Base-by-base conservation (phyloP, 2,113 vertebrate genomes). In the Amblyopsis rosae region DNA sequence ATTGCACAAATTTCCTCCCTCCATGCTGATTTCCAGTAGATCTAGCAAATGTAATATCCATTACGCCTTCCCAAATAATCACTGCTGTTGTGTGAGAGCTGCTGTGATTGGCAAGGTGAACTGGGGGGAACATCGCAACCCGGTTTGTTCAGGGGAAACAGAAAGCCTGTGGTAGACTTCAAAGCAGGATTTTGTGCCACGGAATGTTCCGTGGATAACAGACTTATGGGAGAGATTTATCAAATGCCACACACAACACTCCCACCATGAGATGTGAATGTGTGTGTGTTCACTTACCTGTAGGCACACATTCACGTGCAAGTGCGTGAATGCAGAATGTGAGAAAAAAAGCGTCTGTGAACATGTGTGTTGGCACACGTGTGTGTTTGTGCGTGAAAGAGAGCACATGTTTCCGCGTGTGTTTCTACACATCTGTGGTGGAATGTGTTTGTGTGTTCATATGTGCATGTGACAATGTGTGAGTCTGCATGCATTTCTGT, bases 151-250 rank as follows among this genome's bases (percentile, higher is more conserved):
- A 80, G 88, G 84, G 79, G 80, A 79, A 84, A 80, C 79, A 75
- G 76, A 73, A 82, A 75, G 77, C 74, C 62, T 62, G 72, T 35
- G 75, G 71, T 71, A 83, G 80, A 89, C 89, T 88, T 90, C 87
- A 90, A 88, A 89, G 89, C 69, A 4, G 72, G 62, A 72, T 75
- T 84, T 63, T 33, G 9, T 84, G 80, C 81, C 86, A 83, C 82
- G 56, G 83, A 88, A 80, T 72, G 77, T 84, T 86, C 81, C 80
- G 46, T 65, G 87, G 87, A 89, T 88, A 89, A 89, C 84, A 82
- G 86, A 89, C 86, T 88, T 89, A 88, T 86, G 84, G 76, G 79
- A 76, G 69, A 83, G 86, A 89, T 89, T 88, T 87, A 90, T 87
- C 85, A 88, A 87, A 88, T 75, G 61, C 70, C 87, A 82, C 86